phyloP scores from a whole-genome alignment of 2,797 vertebrate genomes.

The Pipistrellus pygmaeus region DNA sequence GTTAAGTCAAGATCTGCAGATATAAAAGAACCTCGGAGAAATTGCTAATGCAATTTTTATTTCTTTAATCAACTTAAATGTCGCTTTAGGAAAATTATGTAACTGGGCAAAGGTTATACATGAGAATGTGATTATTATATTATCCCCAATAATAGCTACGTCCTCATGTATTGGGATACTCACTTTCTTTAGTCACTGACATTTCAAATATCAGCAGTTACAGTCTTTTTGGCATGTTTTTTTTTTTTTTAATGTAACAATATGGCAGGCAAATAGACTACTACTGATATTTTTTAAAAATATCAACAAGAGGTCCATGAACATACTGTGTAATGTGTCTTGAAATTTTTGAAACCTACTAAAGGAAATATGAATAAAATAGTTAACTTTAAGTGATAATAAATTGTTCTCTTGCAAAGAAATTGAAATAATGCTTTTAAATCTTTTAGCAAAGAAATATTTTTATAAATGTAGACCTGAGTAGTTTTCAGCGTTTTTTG shows the following conservation, averaged over 20 bases:
- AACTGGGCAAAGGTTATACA: neutral
- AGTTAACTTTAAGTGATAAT: neutral
- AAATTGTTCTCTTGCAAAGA: slow-evolving; percentile 10
- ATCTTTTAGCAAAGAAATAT: slow-evolving; percentile 15
- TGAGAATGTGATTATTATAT: slow-evolving; percentile 36
- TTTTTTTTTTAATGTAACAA: neutral
- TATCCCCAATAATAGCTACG: neutral
- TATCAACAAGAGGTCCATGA: neutral
- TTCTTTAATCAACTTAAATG: neutral
- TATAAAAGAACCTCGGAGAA: neutral
- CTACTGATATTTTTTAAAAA: neutral
- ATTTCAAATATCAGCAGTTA: slow-evolving; percentile 7
- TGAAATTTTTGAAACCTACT: slow-evolving; percentile 10
- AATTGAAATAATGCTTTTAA: neutral
- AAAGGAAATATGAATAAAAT: slow-evolving; percentile 20
- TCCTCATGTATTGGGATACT: neutral
- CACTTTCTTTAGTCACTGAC: neutral
- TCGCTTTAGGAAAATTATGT: slow-evolving; percentile 31
- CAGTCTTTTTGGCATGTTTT: neutral
- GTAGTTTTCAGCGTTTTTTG: slow-evolving; percentile 35
- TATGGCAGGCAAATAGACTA: neutral
- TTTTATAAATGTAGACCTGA: slow-evolving; percentile 6
- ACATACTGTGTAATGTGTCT: neutral
- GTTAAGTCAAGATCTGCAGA: neutral
- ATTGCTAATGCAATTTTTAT: neutral